Percentiles rank a stretch among this genome's conserved stretches.
These are phyloP conservation scores for Oscheius onirici DNA, from an alignment of 2,888 invertebrate genomes.

Conservation along the genomic window DNA sequence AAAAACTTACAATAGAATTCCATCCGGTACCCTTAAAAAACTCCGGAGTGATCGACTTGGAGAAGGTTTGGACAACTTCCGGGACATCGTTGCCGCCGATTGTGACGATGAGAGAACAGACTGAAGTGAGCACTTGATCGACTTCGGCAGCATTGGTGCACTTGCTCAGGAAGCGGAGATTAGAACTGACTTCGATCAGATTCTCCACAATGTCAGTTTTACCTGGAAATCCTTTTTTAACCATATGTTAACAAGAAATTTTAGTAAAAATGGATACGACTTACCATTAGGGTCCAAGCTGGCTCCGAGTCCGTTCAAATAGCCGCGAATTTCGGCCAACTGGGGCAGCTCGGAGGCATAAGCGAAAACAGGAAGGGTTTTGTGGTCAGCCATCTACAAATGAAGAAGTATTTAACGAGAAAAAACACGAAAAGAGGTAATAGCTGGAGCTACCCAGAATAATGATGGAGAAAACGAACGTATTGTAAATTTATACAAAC, in stretches of 20 bases:
- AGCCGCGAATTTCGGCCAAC: constrained; percentile 82
- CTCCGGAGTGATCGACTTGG: constrained; percentile 40
- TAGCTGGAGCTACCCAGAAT: too few species aligned
- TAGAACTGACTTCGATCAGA: constrained; percentile 44
- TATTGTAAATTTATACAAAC: not conserved
- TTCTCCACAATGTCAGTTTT: constrained; percentile 45
- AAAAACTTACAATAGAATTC: constrained; percentile 53
- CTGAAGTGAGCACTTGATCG: constrained; percentile 92
- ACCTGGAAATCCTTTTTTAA: constrained; percentile 30
- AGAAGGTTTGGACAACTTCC: constrained; percentile 81
- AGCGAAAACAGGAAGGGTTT: constrained; percentile 63
- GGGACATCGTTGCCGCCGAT: constrained; percentile 87
- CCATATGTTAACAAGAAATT: too few species aligned
- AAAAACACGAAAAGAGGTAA: not conserved
- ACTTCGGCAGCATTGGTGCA: constrained; percentile 77
- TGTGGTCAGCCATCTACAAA: constrained; percentile 55
- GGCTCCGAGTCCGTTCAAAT: constrained; percentile 83
- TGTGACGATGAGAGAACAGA: constrained; percentile 90
- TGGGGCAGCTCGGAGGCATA: constrained; percentile 65
- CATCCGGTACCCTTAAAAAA: constrained; percentile 61
- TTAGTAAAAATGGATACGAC: too few species aligned
- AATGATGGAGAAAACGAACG: not conserved
- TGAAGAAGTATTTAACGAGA: not conserved
- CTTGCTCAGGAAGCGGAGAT: constrained; percentile 26
- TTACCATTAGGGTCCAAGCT: constrained; percentile 1